Evolutionary conservation across 2,113 vertebrate genomes (phyloP).

Genomic region (Epinephelus cyanopodus): DNA sequence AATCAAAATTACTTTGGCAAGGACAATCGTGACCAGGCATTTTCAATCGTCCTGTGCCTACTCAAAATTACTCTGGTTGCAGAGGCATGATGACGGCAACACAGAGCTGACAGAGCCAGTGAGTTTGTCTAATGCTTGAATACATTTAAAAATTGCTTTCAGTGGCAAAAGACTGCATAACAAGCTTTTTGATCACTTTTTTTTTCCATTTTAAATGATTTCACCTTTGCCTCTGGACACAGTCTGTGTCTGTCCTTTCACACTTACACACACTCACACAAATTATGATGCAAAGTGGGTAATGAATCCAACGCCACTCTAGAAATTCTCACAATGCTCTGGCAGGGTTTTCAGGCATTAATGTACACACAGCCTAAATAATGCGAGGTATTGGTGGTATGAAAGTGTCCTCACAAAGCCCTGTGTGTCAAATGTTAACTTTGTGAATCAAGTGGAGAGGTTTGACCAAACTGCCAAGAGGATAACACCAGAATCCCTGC

Average conservation of each 20-base stretch:
- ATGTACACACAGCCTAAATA: slow-evolving; percentile 39
- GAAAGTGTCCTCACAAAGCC: slow-evolving; percentile 10
- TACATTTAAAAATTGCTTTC: not conserved
- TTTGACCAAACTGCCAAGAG: slow-evolving; percentile 3
- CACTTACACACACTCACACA: slow-evolving; percentile 18
- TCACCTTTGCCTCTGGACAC: slow-evolving; percentile 18
- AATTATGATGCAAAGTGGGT: slow-evolving; percentile 22
- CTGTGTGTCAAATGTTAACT: slow-evolving; percentile 12
- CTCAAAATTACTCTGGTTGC: not conserved
- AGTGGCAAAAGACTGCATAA: not conserved
- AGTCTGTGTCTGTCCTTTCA: not conserved
- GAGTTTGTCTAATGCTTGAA: not conserved
- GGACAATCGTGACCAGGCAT: no score
- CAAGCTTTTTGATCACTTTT: not conserved
- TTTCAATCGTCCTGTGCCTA: no score
- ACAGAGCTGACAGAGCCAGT: not conserved
- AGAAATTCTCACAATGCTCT: slow-evolving; percentile 27
- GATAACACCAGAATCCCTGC: not conserved
- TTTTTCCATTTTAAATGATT: not conserved
- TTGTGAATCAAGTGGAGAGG: not conserved
- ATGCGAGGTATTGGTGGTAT: not conserved
- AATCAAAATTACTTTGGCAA: no score
- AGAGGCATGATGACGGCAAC: not conserved
- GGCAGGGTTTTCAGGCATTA: slow-evolving; percentile 7
- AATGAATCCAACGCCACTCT: slow-evolving; percentile 24